phyloP scores from a whole-genome alignment of 2,888 invertebrate genomes.

The Herminia tarsipennalis region DNA sequence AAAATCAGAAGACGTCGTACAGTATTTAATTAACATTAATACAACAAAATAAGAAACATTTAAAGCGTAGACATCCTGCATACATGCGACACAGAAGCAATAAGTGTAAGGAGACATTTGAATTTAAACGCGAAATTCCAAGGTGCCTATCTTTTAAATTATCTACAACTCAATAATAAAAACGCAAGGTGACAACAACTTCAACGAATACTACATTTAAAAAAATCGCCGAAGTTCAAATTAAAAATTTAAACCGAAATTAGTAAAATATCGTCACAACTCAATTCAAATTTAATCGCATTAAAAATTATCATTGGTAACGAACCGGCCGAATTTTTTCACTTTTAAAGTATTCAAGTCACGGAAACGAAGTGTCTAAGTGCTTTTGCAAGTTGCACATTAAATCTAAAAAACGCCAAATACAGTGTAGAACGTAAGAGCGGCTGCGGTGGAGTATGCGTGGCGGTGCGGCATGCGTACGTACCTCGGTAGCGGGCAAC shows the following conservation, averaged over 20 bases:
- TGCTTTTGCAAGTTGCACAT: conserved; percentile 48
- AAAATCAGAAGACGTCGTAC: neutral
- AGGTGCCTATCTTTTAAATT: too few species aligned
- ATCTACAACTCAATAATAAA: too few species aligned
- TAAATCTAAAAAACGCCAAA: conserved; percentile 37
- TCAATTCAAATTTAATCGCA: conserved; percentile 1
- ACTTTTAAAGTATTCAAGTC: conserved; percentile 42
- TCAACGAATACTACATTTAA: neutral
- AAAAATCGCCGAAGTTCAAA: neutral
- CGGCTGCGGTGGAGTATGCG: conserved; percentile 49
- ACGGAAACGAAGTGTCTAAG: conserved; percentile 41
- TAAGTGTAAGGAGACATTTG: conserved; percentile 1
- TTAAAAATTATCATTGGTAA: conserved; percentile 8
- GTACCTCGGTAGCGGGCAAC: conserved; percentile 60
- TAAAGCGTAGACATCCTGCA: conserved; percentile 45
- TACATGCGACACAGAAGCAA: conserved; percentile 57
- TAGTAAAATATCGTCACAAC: neutral
- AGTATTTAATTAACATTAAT: conserved; percentile 11
- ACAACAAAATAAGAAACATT: conserved; percentile 41
- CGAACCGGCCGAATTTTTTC: conserved; percentile 9
- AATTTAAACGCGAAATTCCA: neutral
- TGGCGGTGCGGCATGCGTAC: conserved; percentile 71
- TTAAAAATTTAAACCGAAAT: neutral
- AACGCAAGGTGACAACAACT: neutral
- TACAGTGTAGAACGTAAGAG: conserved; percentile 29